Conservation (phyloP, 2,888 invertebrate species). For the Orchestes rusci region DNA sequence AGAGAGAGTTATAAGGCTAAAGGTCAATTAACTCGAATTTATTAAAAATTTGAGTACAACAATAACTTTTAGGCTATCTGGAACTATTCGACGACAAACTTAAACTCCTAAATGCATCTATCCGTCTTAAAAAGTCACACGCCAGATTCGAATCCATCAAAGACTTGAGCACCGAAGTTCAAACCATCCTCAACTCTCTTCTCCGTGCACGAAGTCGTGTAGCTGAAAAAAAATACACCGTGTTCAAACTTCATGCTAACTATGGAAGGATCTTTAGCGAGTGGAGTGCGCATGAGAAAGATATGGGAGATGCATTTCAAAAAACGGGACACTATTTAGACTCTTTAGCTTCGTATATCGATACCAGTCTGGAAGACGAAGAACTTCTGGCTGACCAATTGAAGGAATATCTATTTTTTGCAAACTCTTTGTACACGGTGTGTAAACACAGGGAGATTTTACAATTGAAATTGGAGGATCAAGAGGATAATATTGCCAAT, state of each 20-base stretch:
- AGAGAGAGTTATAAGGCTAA: slow-evolving; percentile 68
- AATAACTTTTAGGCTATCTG: slow-evolving; percentile 53
- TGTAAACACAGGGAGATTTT: slow-evolving; percentile 67
- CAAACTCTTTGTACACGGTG: slow-evolving; percentile 57
- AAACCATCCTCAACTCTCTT: slow-evolving; percentile 54
- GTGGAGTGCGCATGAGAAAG: slow-evolving; percentile 77
- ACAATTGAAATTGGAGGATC: slow-evolving; percentile 64
- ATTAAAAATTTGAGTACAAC: not conserved
- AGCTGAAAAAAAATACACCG: slow-evolving; percentile 67
- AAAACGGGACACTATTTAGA: slow-evolving; percentile 59
- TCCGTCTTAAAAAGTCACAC: slow-evolving; percentile 66
- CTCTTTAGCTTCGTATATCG: slow-evolving; percentile 39
- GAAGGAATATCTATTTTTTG: slow-evolving; percentile 75
- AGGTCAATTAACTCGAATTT: slow-evolving; percentile 42
- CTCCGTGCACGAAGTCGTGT: slow-evolving; percentile 58
- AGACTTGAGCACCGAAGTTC: slow-evolving; percentile 66
- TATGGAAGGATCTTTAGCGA: slow-evolving; percentile 77
- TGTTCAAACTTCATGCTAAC: slow-evolving; percentile 74
- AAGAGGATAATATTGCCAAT: slow-evolving; percentile 50
- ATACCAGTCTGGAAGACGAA: slow-evolving; percentile 63
- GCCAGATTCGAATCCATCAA: slow-evolving; percentile 67
- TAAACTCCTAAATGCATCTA: slow-evolving; percentile 66
- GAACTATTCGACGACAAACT: slow-evolving; percentile 73
- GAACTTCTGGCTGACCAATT: slow-evolving; percentile 76
- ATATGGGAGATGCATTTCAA: slow-evolving; percentile 72